Base-by-base conservation (phyloP, 2,113 vertebrate species). In the Corvus moneduloides region DNA sequence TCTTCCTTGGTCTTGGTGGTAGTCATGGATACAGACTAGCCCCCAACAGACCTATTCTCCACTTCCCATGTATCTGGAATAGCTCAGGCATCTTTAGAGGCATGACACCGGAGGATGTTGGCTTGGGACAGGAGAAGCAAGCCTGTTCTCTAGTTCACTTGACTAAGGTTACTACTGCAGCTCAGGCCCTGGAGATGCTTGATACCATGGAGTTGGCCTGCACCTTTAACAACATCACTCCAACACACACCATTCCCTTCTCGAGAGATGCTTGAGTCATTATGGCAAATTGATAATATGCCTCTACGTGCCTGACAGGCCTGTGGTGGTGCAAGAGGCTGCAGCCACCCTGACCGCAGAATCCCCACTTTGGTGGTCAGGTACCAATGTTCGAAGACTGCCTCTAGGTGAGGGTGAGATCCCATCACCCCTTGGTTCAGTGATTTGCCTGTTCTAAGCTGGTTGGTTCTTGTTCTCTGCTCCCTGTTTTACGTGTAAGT, bases 281-380 rank as follows among this genome's bases (percentile, higher is more conserved):
- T 55, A 61, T 39, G 68, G 48, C 46, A 41, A 39, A 71, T n/a
- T 49, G 63, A 95, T 96, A 96, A 85, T 86, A 97, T 87, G 82
- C 82, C 39, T 88, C 55, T 67, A 61, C 51, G 52, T 0, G 4
- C 63, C 59, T 87, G 58, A 27, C 0, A 3, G 49, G 43, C 43
- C 43, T 43, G 43, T 16, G 16, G 16, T 16, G 16, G 43, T 16
- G 16, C 43, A 43, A 43, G 43, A 2, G 43, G 43, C 43, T 43
- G 43, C 43, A 43, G 43, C 43, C 43, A 43, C 43, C 43, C 43
- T 43, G 43, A 43, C 43, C 43, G 16, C 16, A 16, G 15, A 43
- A 43, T 43, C 43, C 43, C 16, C 43, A 17, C 15, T 43, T 43
- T 43, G 43, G 43, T 43, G 43, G 43, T 43, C 43, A 43, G 43